phyloP scores from a whole-genome alignment of 2,888 invertebrate genomes.

The Prosapia bicincta region DNA sequence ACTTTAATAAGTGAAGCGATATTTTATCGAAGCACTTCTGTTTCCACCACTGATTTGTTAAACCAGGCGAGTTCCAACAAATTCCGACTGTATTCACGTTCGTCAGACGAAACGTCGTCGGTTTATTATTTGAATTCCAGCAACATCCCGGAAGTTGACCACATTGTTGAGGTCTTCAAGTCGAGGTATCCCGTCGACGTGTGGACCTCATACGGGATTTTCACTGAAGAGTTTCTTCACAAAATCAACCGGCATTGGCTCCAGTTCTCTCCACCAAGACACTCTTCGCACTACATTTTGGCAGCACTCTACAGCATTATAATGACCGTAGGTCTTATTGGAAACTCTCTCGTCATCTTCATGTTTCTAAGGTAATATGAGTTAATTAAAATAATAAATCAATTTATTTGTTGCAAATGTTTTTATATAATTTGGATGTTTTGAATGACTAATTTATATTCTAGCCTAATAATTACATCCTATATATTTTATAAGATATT shows the following conservation, averaged over 20 bases:
- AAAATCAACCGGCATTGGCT: conserved; percentile 71
- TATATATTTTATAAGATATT: too few species aligned
- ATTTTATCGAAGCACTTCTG: too few species aligned
- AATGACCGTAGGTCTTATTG: conserved; percentile 61
- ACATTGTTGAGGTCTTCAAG: conserved; percentile 39
- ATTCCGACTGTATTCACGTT: too few species aligned
- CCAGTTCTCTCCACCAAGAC: conserved; percentile 60
- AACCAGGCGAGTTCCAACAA: too few species aligned
- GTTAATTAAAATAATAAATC: too few species aligned
- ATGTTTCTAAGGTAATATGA: conserved; percentile 68
- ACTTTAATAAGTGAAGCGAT: not conserved
- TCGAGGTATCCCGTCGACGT: conserved; percentile 45
- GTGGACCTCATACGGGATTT: conserved; percentile 56
- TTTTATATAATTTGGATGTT: too few species aligned
- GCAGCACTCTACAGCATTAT: conserved; percentile 61
- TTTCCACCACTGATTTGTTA: too few species aligned
- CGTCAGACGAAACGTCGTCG: not conserved
- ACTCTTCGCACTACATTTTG: conserved; percentile 55
- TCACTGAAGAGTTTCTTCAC: conserved; percentile 55
- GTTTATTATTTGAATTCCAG: not conserved
- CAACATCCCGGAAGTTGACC: not conserved
- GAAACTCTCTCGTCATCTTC: conserved; percentile 67
- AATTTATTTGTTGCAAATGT: too few species aligned
- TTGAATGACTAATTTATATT: too few species aligned
- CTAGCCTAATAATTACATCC: too few species aligned